These are phyloP conservation scores for Microplitis mediator DNA, from an alignment of 1,140 invertebrate genomes.

Conservation along the genomic window DNA sequence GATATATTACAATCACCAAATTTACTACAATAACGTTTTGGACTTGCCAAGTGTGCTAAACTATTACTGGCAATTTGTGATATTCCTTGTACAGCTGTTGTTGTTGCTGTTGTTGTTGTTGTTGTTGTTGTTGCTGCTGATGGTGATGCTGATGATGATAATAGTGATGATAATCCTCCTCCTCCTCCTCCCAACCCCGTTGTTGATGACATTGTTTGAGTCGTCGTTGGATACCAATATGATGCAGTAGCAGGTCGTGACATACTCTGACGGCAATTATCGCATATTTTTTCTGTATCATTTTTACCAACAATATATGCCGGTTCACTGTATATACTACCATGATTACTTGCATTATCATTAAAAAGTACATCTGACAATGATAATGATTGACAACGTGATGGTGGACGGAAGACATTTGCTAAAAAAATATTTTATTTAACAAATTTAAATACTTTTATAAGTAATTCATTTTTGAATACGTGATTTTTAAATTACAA, in stretches of 20 bases:
- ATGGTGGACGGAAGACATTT: conserved; percentile 58
- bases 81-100: too few species aligned
- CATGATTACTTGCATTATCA: conserved; percentile 69
- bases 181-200: too few species aligned
- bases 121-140: too few species aligned
- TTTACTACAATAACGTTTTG: conserved; percentile 58
- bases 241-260: conserved; percentile 72
- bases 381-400: conserved; percentile 71
- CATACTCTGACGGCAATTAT: conserved; percentile 76
- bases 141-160: too few species aligned
- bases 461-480: too few species aligned
- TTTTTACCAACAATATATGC: conserved; percentile 68
- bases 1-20: conserved; percentile 70
- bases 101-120: too few species aligned
- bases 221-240: conserved; percentile 57
- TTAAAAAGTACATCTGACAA: conserved; percentile 73
- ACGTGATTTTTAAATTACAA: background rate
- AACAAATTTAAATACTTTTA: too few species aligned
- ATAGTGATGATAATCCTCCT: too few species aligned
- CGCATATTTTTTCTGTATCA: conserved; percentile 77
- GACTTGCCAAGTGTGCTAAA: conserved; percentile 60
- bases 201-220: too few species aligned
- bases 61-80: conserved; percentile 38
- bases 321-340: conserved; percentile 83
- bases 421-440: conserved; percentile 36